phyloP scores from a whole-genome alignment of 2,113 vertebrate genomes.

The Ranitomeya variabilis region DNA sequence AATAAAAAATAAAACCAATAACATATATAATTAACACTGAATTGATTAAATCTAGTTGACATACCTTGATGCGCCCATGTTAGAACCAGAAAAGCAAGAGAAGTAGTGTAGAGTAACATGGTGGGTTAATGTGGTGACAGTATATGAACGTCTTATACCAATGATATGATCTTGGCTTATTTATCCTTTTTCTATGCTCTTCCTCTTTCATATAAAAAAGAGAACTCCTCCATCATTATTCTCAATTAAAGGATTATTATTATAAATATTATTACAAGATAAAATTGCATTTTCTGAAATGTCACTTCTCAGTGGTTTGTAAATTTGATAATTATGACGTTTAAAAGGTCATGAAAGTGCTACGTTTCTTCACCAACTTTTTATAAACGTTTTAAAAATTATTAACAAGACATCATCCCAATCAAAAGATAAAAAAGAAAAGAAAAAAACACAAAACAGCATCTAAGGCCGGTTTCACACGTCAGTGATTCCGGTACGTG shows the following conservation, averaged over 20 bases:
- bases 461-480: too few species aligned
- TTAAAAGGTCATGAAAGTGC: background rate
- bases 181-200: too few species aligned
- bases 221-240: too few species aligned
- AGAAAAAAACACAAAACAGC: too few species aligned
- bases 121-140: too few species aligned
- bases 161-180: too few species aligned
- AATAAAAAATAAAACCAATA: too few species aligned
- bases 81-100: constrained; percentile 15
- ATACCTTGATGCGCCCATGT: constrained; percentile 11
- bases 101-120: background rate
- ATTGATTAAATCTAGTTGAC: background rate
- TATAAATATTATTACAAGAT: background rate
- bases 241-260: background rate
- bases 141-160: too few species aligned
- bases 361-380: background rate
- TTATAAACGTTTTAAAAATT: background rate
- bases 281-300: background rate
- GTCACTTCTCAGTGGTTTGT: background rate
- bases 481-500: too few species aligned
- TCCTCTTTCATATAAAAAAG: too few species aligned
- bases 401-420: background rate
- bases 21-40: too few species aligned
- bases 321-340: background rate
- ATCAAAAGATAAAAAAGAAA: too few species aligned